Evolutionary conservation across 1,140 invertebrate species (phyloP), one percentile per base, ranked within the genome.

Genomic region (Tribolium castaneum): DNA sequence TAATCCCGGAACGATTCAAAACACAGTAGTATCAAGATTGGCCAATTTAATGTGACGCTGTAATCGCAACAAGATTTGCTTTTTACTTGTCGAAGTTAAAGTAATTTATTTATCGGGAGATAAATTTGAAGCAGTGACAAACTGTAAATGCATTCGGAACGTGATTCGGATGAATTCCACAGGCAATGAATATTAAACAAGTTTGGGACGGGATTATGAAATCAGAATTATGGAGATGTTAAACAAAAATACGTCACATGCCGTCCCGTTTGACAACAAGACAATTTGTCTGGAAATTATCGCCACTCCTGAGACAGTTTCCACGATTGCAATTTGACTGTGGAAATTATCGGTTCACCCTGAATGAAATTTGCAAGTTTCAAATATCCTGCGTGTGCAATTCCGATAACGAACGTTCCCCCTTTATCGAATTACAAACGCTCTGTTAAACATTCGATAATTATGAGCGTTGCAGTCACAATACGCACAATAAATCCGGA

Each of bases 101-200:
- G 22, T 59, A 59, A 59, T 59, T 59, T 59, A 59, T 59, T 59
- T 59, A 45, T n/a, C n/a, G 39, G 10, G 54, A 59, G 54, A 59
- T 59, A 59, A 59, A 59, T 59, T 59, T 19, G 54, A 59, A 59
- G 16, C 25, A 35, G 30, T 66, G 59, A 66, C 30, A 25, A 59
- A 66, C 30, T 66, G 59, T 66, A 35, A 66, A 66, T 66, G 59
- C 59, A 66, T 45, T 66, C 59, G 22, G 59, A 10, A 66, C 59
- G 59, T 35, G 59, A 66, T 35, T 66, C 59, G 59, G 59, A 62
- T 66, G 22, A 50, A 79, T 73, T 77, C 45, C 75, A 56, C 70
- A 76, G n/a, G 75, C 78, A 77, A 80, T 80, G 78, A 80, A 80
- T 80, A 76, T 80, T 80, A 77, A 80, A 73, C 70, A 77, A 75